Conservation (phyloP, 2,888 invertebrate genomes). For the Pseudoips prasinana region DNA sequence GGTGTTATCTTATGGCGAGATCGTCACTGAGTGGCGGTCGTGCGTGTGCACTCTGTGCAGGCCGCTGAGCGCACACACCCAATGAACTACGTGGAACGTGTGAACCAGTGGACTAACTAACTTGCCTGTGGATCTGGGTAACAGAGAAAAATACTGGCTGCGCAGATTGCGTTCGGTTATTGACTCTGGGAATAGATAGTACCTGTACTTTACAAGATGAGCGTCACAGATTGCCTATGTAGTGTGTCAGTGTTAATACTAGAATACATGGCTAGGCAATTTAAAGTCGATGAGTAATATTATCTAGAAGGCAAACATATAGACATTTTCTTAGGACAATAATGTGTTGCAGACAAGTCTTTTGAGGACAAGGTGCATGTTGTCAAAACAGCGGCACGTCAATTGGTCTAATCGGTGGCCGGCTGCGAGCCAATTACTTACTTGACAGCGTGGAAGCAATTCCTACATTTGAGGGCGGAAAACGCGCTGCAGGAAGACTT, state of each 20-base stretch:
- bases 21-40: slow-evolving; percentile 39
- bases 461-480: slow-evolving; percentile 80
- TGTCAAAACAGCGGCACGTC: slow-evolving; percentile 78
- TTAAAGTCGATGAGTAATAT: too few species aligned
- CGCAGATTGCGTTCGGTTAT: slow-evolving; percentile 38
- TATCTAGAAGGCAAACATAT: too few species aligned
- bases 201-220: slow-evolving; percentile 9
- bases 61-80: slow-evolving; percentile 21
- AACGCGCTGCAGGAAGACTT: slow-evolving; percentile 74
- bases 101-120: slow-evolving; percentile 15
- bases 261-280: too few species aligned
- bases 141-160: slow-evolving; percentile 16
- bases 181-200: slow-evolving; percentile 35
- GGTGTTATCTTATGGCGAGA: slow-evolving; percentile 77
- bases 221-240: too few species aligned
- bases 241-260: too few species aligned
- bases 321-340: too few species aligned
- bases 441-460: slow-evolving; percentile 79
- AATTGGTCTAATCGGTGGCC: slow-evolving; percentile 77
- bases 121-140: slow-evolving; percentile 16
- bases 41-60: slow-evolving; percentile 29
- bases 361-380: slow-evolving; percentile 49
- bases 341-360: slow-evolving; percentile 15
- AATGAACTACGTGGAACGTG: slow-evolving; percentile 25
- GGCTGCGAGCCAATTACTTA: slow-evolving; percentile 78